Percentiles rank a stretch among this genome's conserved stretches.
These are phyloP conservation scores for Danio tinwini DNA, from an alignment of 2,797 vertebrate species.

Conservation along the genomic window DNA sequence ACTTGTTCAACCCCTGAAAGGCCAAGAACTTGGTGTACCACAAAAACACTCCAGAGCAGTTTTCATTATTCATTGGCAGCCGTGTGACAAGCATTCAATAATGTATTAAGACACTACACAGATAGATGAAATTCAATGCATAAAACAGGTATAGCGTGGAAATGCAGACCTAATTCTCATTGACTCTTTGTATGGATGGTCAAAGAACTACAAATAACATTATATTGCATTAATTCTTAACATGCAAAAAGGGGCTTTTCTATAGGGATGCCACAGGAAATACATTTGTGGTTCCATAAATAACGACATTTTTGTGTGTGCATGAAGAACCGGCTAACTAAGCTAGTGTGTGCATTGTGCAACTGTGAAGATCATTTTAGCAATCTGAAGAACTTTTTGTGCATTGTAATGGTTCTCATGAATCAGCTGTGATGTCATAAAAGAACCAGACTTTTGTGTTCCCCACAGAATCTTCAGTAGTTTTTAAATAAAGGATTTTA, in stretches of 20 bases:
- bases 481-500: too few species aligned
- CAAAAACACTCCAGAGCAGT: not conserved
- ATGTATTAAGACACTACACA: not conserved
- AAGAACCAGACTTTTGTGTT: too few species aligned
- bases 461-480: too few species aligned
- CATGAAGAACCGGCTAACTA: too few species aligned
- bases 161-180: not conserved
- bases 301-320: too few species aligned
- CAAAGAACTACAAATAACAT: too few species aligned
- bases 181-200: not conserved
- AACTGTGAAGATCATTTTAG: not conserved
- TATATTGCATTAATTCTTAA: not conserved
- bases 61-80: not conserved
- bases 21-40: conserved; percentile 19
- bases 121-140: not conserved
- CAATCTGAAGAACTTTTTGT: not conserved
- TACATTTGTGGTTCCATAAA: too few species aligned
- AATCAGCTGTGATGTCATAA: too few species aligned
- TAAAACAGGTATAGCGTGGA: not conserved
- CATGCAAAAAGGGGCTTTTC: not conserved
- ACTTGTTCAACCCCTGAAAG: conserved; percentile 12
- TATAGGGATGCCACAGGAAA: too few species aligned
- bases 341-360: too few species aligned
- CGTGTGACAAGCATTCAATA: not conserved
- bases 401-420: not conserved